These are phyloP conservation scores for Aromia moschata DNA, from an alignment of 2,888 invertebrate genomes.

Conservation along the genomic window DNA sequence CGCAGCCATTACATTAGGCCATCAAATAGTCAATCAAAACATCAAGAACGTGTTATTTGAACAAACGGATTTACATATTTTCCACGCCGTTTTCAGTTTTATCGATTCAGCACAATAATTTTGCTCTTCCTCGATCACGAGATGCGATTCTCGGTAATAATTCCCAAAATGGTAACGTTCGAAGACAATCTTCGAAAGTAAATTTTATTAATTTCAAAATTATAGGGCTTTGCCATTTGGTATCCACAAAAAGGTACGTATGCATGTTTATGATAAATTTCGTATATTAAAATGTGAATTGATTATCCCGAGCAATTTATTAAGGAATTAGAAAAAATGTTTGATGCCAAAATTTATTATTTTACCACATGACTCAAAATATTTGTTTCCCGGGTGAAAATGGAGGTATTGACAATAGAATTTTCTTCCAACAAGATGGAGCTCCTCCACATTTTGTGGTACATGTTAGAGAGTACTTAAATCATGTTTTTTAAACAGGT, in stretches of 20 bases:
- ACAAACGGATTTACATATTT: constrained; percentile 36
- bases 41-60: constrained; percentile 38
- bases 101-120: constrained; percentile 36
- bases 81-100: constrained; percentile 17
- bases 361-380: no score
- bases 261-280: not conserved
- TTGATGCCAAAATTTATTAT: no score
- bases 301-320: not conserved
- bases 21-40: constrained; percentile 41
- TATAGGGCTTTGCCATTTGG: not conserved
- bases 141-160: constrained; percentile 33
- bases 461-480: no score
- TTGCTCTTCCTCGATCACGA: constrained; percentile 30
- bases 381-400: no score
- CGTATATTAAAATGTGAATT: not conserved
- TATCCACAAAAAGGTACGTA: not conserved
- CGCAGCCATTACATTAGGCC: constrained; percentile 27
- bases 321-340: no score
- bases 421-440: no score
- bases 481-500: no score
- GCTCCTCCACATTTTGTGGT: no score
- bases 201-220: not conserved
- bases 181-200: not conserved
- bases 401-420: no score
- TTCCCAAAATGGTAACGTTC: constrained; percentile 11